A percentile compares a stretch with the other conserved stretches of the same genome.
These are phyloP conservation scores for Paralvinella palmiformis DNA, from an alignment of 1,140 invertebrate species.

Conservation along the genomic window DNA sequence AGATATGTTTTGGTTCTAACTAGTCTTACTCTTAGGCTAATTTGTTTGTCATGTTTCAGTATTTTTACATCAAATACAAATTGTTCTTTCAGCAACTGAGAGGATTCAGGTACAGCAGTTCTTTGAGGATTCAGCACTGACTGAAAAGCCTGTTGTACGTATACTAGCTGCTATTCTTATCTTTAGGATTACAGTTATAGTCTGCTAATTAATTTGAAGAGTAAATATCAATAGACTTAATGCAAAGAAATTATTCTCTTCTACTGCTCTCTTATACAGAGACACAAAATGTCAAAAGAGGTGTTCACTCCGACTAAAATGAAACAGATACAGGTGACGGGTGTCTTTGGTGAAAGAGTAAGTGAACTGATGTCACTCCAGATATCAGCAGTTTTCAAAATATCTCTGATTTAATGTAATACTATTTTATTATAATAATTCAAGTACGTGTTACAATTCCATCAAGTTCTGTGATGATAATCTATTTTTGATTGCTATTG, in stretches of 20 bases:
- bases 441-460: too few relatives aligned
- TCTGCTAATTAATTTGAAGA: neutral
- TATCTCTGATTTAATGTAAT: too few relatives aligned
- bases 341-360: slow-evolving; percentile 41
- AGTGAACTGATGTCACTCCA: too few relatives aligned
- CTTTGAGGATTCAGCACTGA: slow-evolving; percentile 44
- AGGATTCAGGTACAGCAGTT: slow-evolving; percentile 45
- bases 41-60: too few relatives aligned
- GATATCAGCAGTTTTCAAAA: too few relatives aligned
- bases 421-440: too few relatives aligned
- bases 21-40: too few relatives aligned
- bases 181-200: neutral
- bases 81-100: slow-evolving; percentile 40
- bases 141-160: slow-evolving; percentile 43
- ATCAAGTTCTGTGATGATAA: too few relatives aligned
- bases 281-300: slow-evolving; percentile 39
- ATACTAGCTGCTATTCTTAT: neutral
- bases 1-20: too few relatives aligned
- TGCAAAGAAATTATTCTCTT: neutral
- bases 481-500: too few relatives aligned
- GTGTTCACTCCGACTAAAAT: slow-evolving; percentile 39
- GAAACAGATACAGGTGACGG: slow-evolving; percentile 37
- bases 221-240: neutral
- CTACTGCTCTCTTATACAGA: slow-evolving; percentile 27
- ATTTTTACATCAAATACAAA: too few relatives aligned